Evolutionary conservation across 35 echinoderm and acorn worm genomes (phyloP), one percentile per base, ranked within the genome.

Genomic region (Eucidaris tribuloides): DNA sequence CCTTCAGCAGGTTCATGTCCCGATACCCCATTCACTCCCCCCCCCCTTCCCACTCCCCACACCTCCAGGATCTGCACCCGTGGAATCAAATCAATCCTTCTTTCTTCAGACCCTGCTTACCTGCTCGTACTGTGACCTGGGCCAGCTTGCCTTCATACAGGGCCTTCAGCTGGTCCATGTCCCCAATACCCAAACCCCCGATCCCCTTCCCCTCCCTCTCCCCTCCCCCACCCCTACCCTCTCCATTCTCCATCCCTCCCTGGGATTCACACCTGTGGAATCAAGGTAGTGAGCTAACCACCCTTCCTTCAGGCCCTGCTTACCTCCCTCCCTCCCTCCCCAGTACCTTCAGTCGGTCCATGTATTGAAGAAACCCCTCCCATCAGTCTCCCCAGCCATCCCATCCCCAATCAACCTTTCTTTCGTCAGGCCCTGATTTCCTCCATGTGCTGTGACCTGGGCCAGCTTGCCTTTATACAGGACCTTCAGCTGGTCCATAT

Each of bases 1-100:
- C 46, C 72, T 90, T 98, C 33, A 98, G 71, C 55, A 78, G 46
- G 32, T 93, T 85, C 9, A 93, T 93, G 79, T 98, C 90, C 46
- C 82, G 62, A 11, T 59, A n/a, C 24, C 31, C 65, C 58, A 46
- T 46, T 27, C 43, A 38, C 45, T 7, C 74, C 3, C 3, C 74
- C 24, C 49, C 3, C 24, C 24, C 70, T 4, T 43, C 4, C 6
- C 5, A 33, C 68, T 11, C 33, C 68, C 33, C 15, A 19, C 68
- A 5, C 50, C 68, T 42, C 15, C 20, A 24, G 32, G 45, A 18
- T 79, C 44, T 43, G 33, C 1, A 79, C 11, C 76, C 19, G 42
- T 25, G 41, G 52, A 19, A 79, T 36, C 15, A 49, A 19, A 42
- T 49, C 23, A 27, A 65, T 27, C 13, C 23, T 65, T 27, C 62